Evolutionary conservation across 1,140 invertebrate genomes (phyloP).

Genomic region (Aphelinus atriplicis): DNA sequence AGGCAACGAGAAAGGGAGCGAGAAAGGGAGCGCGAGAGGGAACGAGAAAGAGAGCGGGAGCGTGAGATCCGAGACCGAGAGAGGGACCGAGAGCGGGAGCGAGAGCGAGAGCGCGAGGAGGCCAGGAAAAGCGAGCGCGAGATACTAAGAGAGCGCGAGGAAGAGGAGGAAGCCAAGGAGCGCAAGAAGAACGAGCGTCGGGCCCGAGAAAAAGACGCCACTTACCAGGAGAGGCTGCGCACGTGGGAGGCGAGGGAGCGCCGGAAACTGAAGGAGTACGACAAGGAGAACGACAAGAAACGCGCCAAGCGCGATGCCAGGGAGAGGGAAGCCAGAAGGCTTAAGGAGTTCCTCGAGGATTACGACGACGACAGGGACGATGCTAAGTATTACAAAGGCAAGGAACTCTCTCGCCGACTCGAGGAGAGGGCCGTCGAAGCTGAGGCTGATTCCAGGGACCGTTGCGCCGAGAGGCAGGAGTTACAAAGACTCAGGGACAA

Average conservation of each 20-base stretch:
- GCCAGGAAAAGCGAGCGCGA: slow-evolving; percentile 71
- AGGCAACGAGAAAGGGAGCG: slow-evolving; percentile 45
- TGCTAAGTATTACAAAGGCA: slow-evolving; percentile 95
- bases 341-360: slow-evolving; percentile 98
- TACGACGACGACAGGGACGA: slow-evolving; percentile 98
- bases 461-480: slow-evolving; percentile 91
- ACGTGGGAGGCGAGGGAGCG: slow-evolving; percentile 95
- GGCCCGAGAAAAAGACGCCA: slow-evolving; percentile 91
- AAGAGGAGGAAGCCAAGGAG: slow-evolving; percentile 91
- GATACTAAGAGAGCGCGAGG: slow-evolving; percentile 80
- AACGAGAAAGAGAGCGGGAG: slow-evolving; percentile 61
- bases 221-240: slow-evolving; percentile 87
- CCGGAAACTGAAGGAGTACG: slow-evolving; percentile 92
- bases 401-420: slow-evolving; percentile 87
- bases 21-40: slow-evolving; percentile 57
- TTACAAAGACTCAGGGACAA: slow-evolving; percentile 87
- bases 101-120: slow-evolving; percentile 63
- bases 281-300: slow-evolving; percentile 89
- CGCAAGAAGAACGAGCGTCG: slow-evolving; percentile 90
- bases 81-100: slow-evolving; percentile 54
- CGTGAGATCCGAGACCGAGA: slow-evolving; percentile 47
- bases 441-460: slow-evolving; percentile 88
- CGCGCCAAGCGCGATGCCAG: slow-evolving; percentile 84
- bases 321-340: slow-evolving; percentile 87
- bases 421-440: slow-evolving; percentile 92